Conservation (phyloP, 2,797 vertebrate genomes). For the Gymnothorax javanicus region DNA sequence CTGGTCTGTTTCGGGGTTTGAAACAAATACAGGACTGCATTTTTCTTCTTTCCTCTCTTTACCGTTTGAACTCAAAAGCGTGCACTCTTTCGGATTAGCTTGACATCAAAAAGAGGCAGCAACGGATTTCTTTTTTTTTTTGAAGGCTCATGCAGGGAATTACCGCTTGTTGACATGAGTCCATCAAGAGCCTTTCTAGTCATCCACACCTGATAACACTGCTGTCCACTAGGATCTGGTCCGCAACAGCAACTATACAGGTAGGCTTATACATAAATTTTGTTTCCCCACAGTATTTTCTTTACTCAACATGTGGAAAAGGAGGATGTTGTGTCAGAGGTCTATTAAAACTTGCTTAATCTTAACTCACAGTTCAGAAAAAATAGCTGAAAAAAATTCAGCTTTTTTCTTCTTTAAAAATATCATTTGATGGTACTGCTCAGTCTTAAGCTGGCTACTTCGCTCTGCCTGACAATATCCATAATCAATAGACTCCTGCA, state of each 20-base stretch:
- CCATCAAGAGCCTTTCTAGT: slow-evolving; percentile 46
- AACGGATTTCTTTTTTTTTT: slow-evolving; percentile 40
- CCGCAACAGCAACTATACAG: slow-evolving; percentile 54
- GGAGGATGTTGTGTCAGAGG: not conserved
- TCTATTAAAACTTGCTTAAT: slow-evolving; percentile 28
- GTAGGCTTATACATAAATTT: slow-evolving; percentile 62
- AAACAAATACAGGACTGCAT: slow-evolving; percentile 45
- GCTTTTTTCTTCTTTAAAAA: not conserved
- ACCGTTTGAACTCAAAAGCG: slow-evolving; percentile 5
- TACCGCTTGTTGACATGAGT: slow-evolving; percentile 45
- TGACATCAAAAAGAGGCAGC: slow-evolving; percentile 45
- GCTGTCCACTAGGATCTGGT: slow-evolving; percentile 57
- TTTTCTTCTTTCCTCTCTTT: slow-evolving; percentile 27
- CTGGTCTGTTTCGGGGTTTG: slow-evolving; percentile 20
- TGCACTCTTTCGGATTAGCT: slow-evolving; percentile 27
- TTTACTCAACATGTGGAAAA: not conserved
- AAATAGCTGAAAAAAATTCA: not conserved
- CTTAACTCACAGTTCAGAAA: not conserved
- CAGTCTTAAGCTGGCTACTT: slow-evolving; percentile 51
- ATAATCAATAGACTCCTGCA: slow-evolving; percentile 10
- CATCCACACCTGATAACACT: slow-evolving; percentile 45
- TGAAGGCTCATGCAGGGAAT: slow-evolving; percentile 31
- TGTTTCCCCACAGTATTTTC: not conserved
- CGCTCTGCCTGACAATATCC: slow-evolving; percentile 35
- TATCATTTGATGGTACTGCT: slow-evolving; percentile 34